These are phyloP conservation scores for Halcyon leucocephala DNA, from an alignment of 2,797 vertebrate genomes.

Conservation along the genomic window DNA sequence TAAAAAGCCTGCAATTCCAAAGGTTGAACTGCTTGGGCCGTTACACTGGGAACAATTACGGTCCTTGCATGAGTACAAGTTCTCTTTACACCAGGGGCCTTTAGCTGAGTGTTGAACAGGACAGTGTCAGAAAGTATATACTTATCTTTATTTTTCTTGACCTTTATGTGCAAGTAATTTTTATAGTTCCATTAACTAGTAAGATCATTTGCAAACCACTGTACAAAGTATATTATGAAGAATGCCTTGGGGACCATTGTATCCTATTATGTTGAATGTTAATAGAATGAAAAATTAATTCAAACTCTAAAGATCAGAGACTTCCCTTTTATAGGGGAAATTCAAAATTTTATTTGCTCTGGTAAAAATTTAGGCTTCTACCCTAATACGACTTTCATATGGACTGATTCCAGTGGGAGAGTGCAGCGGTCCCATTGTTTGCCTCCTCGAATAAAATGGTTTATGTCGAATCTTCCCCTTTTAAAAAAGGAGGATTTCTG, in stretches of 20 bases:
- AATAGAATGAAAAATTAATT: constrained; percentile 77
- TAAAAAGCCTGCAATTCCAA: constrained; percentile 31
- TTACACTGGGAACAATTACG: background rate
- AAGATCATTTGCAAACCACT: constrained; percentile 77
- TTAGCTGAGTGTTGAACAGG: background rate
- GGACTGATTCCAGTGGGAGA: background rate
- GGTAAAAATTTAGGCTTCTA: constrained; percentile 32
- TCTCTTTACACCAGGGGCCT: constrained; percentile 57
- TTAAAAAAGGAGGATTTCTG: background rate
- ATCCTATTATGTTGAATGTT: constrained; percentile 72
- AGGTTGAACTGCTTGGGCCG: background rate
- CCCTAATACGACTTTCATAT: constrained; percentile 22
- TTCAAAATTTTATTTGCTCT: constrained; percentile 19
- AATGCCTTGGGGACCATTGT: constrained; percentile 69
- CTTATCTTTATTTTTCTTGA: constrained; percentile 79
- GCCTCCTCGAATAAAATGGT: background rate
- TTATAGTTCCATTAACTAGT: constrained; percentile 80
- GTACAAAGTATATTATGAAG: constrained; percentile 73
- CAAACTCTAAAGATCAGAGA: constrained; percentile 61
- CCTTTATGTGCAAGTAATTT: constrained; percentile 81
- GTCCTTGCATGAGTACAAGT: constrained; percentile 21
- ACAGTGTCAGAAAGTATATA: constrained; percentile 26
- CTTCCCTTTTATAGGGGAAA: constrained; percentile 32
- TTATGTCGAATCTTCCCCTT: background rate
- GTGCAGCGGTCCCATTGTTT: background rate